Base-by-base conservation (phyloP, 2,797 vertebrate genomes). In the Macropodus opercularis region DNA sequence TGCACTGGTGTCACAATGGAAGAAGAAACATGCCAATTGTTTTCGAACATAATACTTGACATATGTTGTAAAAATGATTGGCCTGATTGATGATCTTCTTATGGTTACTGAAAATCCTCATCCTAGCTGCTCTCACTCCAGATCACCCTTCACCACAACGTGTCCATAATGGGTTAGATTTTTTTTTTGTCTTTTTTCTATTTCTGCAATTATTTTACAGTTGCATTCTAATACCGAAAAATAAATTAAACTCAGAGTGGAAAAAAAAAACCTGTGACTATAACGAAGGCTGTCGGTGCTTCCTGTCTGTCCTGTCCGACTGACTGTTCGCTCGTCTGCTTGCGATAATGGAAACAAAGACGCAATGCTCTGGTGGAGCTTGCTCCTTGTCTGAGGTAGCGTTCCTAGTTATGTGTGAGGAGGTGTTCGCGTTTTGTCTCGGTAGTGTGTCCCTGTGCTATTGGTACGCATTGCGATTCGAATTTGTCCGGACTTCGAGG, bases 391-490 rank as follows among this genome's bases (percentile, higher is more conserved):
- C 85, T 93, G 92, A 93, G 92, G 92, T 93, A 93, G 92, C 91
- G 86, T 92, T 93, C 84, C 91, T 88, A 91, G 91, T 93, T 90
- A 91, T 91, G 91, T 92, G 89, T 85, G 47, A 64, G 73, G 83
- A 91, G 90, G 89, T 91, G 91, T 85, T 74, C 87, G 77, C 85
- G 77, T 85, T 80, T 82, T 43, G 63, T 87, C 76, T 79, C 67
- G 52, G 53, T 62, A 43, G 77, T 26, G 69, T 54, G 79, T 74
- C 78, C 85, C 81, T 79, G 41, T 8, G 34, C 51, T 14, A 10
- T n/a, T n/a, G 24, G 62, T 77, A 63, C 52, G 48, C 5, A 31
- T 57, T 75, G 60, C 35, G 31, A 61, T 76, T 69, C 48, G 51
- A 40, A 59, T 79, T 61, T 11, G 42, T 59, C 3, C 10, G 15